These are phyloP conservation scores for Megamerina dolium DNA, from an alignment of 2,888 invertebrate species.

Conservation along the genomic window DNA sequence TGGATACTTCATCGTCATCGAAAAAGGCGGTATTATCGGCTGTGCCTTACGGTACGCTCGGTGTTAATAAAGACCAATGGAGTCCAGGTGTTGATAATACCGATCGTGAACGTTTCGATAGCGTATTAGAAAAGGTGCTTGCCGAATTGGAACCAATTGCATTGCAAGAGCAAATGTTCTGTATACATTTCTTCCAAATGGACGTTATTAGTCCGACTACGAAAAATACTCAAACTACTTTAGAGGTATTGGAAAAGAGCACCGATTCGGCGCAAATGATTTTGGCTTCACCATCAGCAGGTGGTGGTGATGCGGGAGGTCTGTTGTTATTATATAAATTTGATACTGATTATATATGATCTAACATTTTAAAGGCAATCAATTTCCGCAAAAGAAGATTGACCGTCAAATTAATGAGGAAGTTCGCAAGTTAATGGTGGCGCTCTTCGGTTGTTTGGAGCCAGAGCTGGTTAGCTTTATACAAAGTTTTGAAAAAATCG, in stretches of 20 bases:
- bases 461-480: conserved; percentile 81
- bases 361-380: no score
- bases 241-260: conserved; percentile 50
- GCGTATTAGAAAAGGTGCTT: conserved; percentile 76
- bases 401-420: conserved; percentile 72
- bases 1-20: conserved; percentile 46
- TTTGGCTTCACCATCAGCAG: conserved; percentile 25
- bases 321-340: no score
- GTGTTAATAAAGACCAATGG: conserved; percentile 61
- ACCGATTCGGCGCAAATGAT: conserved; percentile 37
- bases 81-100: conserved; percentile 57
- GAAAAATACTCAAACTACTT: conserved; percentile 56
- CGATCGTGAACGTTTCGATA: conserved; percentile 58
- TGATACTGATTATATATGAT: not conserved
- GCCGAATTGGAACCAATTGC: conserved; percentile 86
- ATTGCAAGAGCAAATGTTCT: conserved; percentile 92
- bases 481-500: conserved; percentile 76
- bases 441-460: conserved; percentile 84
- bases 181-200: conserved; percentile 84
- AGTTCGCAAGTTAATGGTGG: conserved; percentile 79
- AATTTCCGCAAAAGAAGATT: conserved; percentile 54
- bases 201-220: conserved; percentile 58
- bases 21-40: conserved; percentile 44
- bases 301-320: conserved; percentile 20
- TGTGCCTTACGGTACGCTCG: conserved; percentile 51